Conservation (phyloP, 2,113 vertebrate genomes). For the Triplophysa dalaica region DNA sequence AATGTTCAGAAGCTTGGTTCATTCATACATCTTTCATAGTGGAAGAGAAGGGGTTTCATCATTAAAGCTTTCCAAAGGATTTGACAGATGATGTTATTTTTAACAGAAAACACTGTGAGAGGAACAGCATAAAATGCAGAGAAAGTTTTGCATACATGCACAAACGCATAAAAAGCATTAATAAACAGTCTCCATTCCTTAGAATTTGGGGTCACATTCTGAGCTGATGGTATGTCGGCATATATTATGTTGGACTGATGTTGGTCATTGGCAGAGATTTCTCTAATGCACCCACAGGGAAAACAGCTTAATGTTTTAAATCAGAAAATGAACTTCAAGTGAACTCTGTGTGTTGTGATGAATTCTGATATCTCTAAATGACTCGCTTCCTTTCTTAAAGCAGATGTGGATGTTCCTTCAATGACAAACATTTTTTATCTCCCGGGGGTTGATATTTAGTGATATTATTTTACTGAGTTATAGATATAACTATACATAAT, state of each 20-base stretch:
- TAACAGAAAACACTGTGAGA: not conserved
- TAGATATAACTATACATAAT: no score
- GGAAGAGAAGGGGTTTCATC: not conserved
- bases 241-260: not conserved
- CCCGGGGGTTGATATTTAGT: no score
- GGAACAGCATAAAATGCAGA: not conserved
- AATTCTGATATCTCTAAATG: not conserved
- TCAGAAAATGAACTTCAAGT: not conserved
- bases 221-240: not conserved
- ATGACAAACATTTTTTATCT: no score
- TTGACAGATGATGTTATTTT: constrained; percentile 1
- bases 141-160: not conserved
- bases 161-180: not conserved
- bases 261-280: not conserved
- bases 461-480: no score
- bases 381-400: not conserved
- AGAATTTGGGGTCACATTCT: not conserved
- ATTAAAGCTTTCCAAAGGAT: not conserved
- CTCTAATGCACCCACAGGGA: not conserved
- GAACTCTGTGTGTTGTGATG: not conserved
- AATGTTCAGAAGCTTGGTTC: not conserved
- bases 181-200: not conserved
- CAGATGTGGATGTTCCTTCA: not conserved
- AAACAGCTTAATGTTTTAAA: not conserved
- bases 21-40: not conserved